Evolutionary conservation across 1,140 invertebrate genomes (phyloP).

Genomic region (Plectus sambesii): DNA sequence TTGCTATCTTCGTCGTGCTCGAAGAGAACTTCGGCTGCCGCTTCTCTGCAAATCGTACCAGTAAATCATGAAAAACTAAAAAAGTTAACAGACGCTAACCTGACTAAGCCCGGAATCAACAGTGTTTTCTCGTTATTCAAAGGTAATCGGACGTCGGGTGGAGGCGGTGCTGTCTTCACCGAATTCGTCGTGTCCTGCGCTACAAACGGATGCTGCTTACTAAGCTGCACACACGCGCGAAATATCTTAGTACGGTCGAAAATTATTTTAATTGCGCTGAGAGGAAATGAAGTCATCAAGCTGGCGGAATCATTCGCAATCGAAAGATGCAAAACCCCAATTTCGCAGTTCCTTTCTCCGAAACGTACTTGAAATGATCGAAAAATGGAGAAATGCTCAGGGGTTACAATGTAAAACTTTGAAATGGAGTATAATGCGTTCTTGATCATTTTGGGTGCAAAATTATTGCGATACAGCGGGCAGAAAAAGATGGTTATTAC

Average conservation of each 20-base stretch:
- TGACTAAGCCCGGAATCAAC: constrained; percentile 57
- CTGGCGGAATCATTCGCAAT: constrained; percentile 34
- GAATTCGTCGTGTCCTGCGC: constrained; percentile 47
- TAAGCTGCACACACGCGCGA: constrained; percentile 56
- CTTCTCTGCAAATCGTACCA: too few relatives aligned
- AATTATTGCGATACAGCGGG: neutral
- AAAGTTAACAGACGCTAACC: too few relatives aligned
- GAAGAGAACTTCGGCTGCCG: constrained; percentile 68
- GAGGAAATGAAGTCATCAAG: constrained; percentile 29
- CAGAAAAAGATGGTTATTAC: neutral
- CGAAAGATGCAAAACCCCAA: constrained; percentile 12
- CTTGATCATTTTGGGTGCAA: neutral
- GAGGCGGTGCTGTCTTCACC: constrained; percentile 47
- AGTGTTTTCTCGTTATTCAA: constrained; percentile 55
- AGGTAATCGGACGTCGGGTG: constrained; percentile 59
- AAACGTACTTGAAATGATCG: too few relatives aligned
- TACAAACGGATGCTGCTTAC: constrained; percentile 40
- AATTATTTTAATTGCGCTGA: constrained; percentile 61
- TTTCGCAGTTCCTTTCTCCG: neutral
- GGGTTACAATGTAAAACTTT: neutral
- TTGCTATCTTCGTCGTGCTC: constrained; percentile 68
- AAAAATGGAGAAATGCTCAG: neutral
- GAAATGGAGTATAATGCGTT: neutral
- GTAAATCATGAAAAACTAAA: too few relatives aligned
- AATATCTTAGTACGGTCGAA: constrained; percentile 69